Conservation (phyloP, 2,113 vertebrate species). For the Brachyhypopomus occidentalis region DNA sequence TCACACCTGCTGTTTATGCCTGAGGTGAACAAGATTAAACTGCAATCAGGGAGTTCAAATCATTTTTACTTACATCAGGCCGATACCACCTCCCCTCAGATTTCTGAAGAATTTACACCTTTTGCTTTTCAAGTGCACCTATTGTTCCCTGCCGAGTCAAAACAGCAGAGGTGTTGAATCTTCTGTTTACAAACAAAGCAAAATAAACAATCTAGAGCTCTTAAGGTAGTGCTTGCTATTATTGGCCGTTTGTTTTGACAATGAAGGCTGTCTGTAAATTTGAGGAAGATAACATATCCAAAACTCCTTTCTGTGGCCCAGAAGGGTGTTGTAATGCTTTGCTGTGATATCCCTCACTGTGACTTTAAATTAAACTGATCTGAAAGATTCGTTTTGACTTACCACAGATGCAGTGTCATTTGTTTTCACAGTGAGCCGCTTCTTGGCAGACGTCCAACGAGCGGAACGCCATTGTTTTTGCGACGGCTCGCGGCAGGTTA, state of each 20-base stretch:
- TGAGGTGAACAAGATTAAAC: background rate
- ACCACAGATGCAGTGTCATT: slow-evolving; percentile 19
- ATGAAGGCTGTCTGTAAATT: background rate
- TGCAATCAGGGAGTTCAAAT: slow-evolving; percentile 4
- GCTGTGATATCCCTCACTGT: slow-evolving; percentile 15
- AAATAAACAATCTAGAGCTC: slow-evolving; percentile 1
- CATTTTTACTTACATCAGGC: slow-evolving; percentile 1
- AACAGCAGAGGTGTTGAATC: background rate
- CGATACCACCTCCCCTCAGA: background rate
- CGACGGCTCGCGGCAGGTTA: background rate
- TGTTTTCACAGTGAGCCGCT: slow-evolving; percentile 15
- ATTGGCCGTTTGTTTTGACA: background rate
- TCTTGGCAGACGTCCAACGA: slow-evolving; percentile 29
- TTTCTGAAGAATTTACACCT: background rate
- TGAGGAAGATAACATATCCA: background rate
- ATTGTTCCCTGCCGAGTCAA: background rate
- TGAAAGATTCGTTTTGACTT: slow-evolving; percentile 33
- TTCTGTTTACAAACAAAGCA: slow-evolving; percentile 6
- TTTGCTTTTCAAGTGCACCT: slow-evolving; percentile 1
- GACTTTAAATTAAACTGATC: slow-evolving; percentile 10
- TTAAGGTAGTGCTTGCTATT: background rate
- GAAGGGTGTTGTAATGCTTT: background rate
- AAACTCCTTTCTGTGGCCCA: background rate
- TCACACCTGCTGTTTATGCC: background rate
- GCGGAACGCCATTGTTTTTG: background rate